Conservation (phyloP, 2,888 invertebrate genomes). For the Dicyrtoma fusca region DNA sequence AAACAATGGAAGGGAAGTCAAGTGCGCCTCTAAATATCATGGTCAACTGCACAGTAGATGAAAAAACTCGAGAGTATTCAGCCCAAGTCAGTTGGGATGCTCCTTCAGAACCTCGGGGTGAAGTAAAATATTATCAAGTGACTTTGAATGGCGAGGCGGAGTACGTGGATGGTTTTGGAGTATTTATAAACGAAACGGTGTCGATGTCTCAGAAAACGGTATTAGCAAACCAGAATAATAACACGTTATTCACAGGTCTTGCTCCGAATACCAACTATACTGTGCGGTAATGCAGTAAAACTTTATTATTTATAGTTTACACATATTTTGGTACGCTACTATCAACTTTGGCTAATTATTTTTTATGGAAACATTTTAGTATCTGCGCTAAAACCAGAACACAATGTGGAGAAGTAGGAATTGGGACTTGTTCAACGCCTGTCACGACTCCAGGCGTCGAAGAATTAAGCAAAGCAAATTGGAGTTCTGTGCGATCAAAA, state of each 20-base stretch:
- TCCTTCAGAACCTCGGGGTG: constrained; percentile 75
- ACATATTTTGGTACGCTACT: constrained; percentile 9
- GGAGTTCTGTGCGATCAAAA: constrained; percentile 59
- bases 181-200: constrained; percentile 63
- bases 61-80: constrained; percentile 66
- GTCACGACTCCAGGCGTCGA: constrained; percentile 72
- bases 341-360: constrained; percentile 17
- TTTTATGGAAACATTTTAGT: constrained; percentile 55
- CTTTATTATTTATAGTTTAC: background rate
- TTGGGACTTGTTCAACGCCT: constrained; percentile 70
- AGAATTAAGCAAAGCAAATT: constrained; percentile 60
- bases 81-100: constrained; percentile 75
- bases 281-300: constrained; percentile 60
- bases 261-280: constrained; percentile 84
- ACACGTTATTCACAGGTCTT: constrained; percentile 69
- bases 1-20: constrained; percentile 80
- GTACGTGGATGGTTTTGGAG: constrained; percentile 62
- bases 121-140: constrained; percentile 76
- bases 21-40: constrained; percentile 72
- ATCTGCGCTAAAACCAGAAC: constrained; percentile 78
- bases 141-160: constrained; percentile 64
- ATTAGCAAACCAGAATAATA: constrained; percentile 61
- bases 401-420: constrained; percentile 71
- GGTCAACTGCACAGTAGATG: constrained; percentile 70
- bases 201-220: constrained; percentile 68